Evolutionary conservation across 2,888 invertebrate species (phyloP), one percentile per base, ranked within the genome.

Genomic region (Erebia palarica): DNA sequence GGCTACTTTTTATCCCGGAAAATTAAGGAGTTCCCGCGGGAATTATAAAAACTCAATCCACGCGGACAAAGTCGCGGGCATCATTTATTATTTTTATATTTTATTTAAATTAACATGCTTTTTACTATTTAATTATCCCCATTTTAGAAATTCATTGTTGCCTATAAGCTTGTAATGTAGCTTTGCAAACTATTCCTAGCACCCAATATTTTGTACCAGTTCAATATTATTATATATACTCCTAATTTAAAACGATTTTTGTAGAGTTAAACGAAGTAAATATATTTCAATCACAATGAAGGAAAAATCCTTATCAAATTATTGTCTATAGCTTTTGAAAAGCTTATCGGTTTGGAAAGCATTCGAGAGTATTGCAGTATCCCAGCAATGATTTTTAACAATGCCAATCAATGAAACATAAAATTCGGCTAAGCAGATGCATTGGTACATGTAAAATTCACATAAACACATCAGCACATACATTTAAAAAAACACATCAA

Each of bases 331-430:
- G n/a, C n/a, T 86, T 85, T 81, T 79, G 78, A 72, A 84, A 83
- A 82, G 79, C 80, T 79, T 80, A 76, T 78, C 75, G 79, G 78
- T 78, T 80, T 77, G 78, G 78, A 81, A 82, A 84, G 81, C 80
- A 83, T 82, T 83, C 78, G 81, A 80, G 82, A 81, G 85, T 77
- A 78, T 77, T 75, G 71, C 74, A 75, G 79, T 82, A 81, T 82
- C 82, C 83, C 81, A 80, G 78, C 82, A 78, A 79, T 82, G 84
- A 83, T 83, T 84, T 81, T 84, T 87, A 87, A 90, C 91, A 92
- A 91, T 89, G 87, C 84, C 88, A 92, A 91, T 91, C 92, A 91
- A 87, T 89, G 89, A 89, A 88, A 90, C 91, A 90, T 88, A 84
- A 92, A 91, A 91, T 89, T 87, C 88, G 80, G 78, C 84, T 88